phyloP scores from a whole-genome alignment of 2,888 invertebrate genomes.

The Acronicta aceris region DNA sequence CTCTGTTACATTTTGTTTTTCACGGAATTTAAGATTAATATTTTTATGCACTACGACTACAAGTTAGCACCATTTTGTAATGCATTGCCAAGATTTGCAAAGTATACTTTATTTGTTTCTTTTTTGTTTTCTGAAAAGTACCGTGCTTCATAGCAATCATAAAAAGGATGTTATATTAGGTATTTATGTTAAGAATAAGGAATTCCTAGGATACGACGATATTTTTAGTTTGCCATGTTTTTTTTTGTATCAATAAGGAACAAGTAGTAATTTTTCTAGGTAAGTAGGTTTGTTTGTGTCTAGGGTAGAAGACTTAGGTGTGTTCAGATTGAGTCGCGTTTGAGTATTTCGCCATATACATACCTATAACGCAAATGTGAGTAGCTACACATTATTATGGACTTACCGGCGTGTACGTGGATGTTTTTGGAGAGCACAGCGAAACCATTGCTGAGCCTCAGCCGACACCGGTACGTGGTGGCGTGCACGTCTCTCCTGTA shows the following conservation, averaged over 20 bases:
- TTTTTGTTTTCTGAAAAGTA: neutral
- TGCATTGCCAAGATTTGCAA: neutral
- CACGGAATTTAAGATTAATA: conserved; percentile 4
- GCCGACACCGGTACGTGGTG: conserved; percentile 93
- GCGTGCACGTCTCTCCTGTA: conserved; percentile 96
- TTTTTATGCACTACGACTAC: conserved; percentile 3
- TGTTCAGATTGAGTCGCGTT: no score
- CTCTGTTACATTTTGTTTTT: conserved; percentile 9
- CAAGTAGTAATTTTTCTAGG: no score
- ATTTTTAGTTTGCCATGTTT: no score
- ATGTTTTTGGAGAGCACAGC: conserved; percentile 95
- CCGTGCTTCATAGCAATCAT: neutral
- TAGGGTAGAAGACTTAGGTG: no score
- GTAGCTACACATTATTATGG: neutral
- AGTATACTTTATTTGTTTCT: no score
- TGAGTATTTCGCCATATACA: no score
- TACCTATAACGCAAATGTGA: neutral
- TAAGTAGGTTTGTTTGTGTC: no score
- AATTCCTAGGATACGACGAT: no score
- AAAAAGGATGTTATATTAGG: no score
- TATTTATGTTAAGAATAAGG: no score
- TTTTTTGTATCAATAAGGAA: no score
- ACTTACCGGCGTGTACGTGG: conserved; percentile 96
- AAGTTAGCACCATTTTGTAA: no score
- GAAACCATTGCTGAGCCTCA: conserved; percentile 76